phyloP scores from a whole-genome alignment of 2,888 invertebrate genomes.

The Drosophila limbata region DNA sequence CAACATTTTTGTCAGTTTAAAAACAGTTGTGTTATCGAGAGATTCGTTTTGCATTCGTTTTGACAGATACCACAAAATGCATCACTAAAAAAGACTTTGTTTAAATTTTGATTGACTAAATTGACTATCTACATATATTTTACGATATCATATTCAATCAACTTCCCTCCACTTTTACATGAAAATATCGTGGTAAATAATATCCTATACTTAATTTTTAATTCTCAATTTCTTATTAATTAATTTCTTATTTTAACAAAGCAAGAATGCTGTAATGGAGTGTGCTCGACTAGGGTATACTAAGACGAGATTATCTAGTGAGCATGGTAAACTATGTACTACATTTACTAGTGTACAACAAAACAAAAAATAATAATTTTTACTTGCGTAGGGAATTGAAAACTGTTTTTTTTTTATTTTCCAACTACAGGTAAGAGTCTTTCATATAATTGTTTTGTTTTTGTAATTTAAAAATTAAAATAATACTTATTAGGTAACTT shows the following conservation, averaged over 20 bases:
- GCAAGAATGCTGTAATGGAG: too few relatives aligned
- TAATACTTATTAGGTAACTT: neutral
- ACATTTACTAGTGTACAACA: too few relatives aligned
- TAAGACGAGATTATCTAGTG: too few relatives aligned
- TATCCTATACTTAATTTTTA: neutral
- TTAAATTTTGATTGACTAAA: neutral
- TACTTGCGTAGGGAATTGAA: too few relatives aligned
- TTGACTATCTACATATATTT: neutral
- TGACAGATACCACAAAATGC: neutral
- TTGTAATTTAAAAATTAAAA: neutral
- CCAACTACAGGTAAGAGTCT: neutral
- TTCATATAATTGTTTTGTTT: neutral
- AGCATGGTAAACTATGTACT: too few relatives aligned
- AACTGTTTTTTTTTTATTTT: too few relatives aligned
- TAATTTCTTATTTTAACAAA: neutral
- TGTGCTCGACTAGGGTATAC: too few relatives aligned
- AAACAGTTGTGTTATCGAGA: slow-evolving; percentile 22
- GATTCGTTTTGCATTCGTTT: neutral
- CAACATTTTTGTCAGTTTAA: slow-evolving; percentile 10
- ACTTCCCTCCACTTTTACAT: neutral
- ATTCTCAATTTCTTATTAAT: neutral
- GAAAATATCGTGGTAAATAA: neutral
- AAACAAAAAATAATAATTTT: too few relatives aligned
- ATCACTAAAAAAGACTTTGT: neutral
- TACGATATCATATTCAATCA: neutral